Evolutionary conservation across 2,888 invertebrate species (phyloP).

Genomic region (Allolobophora icterica): DNA sequence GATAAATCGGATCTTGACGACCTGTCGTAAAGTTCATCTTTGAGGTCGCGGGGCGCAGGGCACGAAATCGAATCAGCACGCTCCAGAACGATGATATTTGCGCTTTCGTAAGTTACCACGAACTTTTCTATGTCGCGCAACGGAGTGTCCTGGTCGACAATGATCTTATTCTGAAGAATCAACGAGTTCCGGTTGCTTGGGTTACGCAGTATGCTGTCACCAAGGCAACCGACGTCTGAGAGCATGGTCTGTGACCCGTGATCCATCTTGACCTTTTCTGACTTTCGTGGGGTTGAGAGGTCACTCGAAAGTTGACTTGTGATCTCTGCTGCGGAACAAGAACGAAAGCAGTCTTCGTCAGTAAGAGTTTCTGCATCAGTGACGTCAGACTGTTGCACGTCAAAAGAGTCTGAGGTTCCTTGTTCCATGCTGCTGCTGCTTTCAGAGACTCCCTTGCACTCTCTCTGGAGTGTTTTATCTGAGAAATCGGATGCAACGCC

Average conservation of each 20-base stretch:
- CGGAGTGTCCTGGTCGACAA: background rate
- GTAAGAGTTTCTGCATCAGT: background rate
- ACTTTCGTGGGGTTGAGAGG: background rate
- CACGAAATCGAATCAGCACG: conserved; percentile 18
- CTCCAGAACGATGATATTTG: conserved; percentile 26
- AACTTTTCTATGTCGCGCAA: conserved; percentile 18
- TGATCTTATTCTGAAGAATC: background rate
- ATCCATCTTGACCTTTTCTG: background rate
- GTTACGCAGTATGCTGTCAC: background rate
- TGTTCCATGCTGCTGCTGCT: background rate
- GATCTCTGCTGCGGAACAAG: background rate
- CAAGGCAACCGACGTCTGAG: background rate
- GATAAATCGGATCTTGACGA: background rate
- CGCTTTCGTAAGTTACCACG: conserved; percentile 27
- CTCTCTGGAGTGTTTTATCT: background rate
- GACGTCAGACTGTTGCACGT: background rate
- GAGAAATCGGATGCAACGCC: background rate
- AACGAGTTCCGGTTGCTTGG: background rate
- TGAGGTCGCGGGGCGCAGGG: too few species aligned
- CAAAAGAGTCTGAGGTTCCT: background rate
- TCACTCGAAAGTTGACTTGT: background rate
- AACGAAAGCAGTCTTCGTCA: background rate
- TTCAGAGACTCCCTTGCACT: background rate
- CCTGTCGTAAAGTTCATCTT: background rate
- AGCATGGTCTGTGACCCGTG: background rate